Evolutionary conservation across 2,888 invertebrate species (phyloP).

Genomic region (Metellina segmentata): DNA sequence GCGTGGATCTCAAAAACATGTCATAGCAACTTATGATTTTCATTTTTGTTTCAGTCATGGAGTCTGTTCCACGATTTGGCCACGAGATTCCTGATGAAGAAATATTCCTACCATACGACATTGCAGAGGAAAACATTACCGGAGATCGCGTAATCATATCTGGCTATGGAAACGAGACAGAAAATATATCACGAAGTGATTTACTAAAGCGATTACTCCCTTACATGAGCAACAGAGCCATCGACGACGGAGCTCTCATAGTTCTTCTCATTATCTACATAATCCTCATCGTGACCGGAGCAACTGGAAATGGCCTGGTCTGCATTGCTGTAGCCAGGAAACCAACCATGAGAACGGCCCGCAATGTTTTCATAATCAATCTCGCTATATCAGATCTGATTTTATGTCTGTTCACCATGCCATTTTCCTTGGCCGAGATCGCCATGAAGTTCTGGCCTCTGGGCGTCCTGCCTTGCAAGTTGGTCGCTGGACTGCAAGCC

Average conservation of each 20-base stretch:
- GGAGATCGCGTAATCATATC: conserved; percentile 43
- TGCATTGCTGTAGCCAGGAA: conserved; percentile 90
- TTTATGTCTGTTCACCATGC: conserved; percentile 93
- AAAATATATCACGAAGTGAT: conserved; percentile 60
- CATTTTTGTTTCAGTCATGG: conserved; percentile 54
- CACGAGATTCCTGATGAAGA: conserved; percentile 59
- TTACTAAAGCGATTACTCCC: conserved; percentile 73
- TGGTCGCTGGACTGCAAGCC: conserved; percentile 92
- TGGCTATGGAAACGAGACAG: conserved; percentile 29
- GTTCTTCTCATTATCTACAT: conserved; percentile 87
- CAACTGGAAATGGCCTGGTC: conserved; percentile 92
- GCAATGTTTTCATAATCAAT: conserved; percentile 95
- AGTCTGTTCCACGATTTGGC: conserved; percentile 46
- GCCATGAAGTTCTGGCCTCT: conserved; percentile 92
- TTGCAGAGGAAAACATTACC: conserved; percentile 53
- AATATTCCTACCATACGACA: conserved; percentile 44
- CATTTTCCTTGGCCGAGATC: conserved; percentile 92
- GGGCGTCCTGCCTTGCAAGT: conserved; percentile 85
- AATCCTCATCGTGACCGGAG: conserved; percentile 89
- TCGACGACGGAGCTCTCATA: conserved; percentile 87
- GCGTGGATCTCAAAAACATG: neutral
- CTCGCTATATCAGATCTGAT: conserved; percentile 89
- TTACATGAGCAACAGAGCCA: conserved; percentile 84
- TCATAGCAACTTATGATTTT: neutral
- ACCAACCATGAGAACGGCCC: conserved; percentile 92